Base-by-base conservation (phyloP, 2,888 invertebrate species). In the Rambutsinella grinnellia region DNA sequence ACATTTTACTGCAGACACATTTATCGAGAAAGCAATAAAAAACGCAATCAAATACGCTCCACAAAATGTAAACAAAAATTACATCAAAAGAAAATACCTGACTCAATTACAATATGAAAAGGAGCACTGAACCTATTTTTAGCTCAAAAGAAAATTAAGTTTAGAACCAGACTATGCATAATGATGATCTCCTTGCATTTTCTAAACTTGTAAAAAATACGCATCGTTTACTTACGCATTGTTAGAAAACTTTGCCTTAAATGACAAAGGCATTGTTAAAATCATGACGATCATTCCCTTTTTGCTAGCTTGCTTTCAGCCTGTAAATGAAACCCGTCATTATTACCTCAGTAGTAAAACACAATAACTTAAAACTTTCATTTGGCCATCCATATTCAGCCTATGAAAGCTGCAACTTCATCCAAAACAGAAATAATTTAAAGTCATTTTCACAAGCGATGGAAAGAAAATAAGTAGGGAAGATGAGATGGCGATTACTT, bases 401-500 rank as follows among this genome's bases (percentile, higher is more conserved):
- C n/a, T n/a, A n/a, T n/a, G n/a, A n/a, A n/a, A 36, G 36, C 19
- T 19, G 51, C 17, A 17, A 19, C 3, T 8, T 51, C 51, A 51
- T 51, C n/a, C 51, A 15, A 19, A 51, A n/a, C 10, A 17, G 21
- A 51, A 51, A 15, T 51, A 19, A 2, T 51, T 51, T 17, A 19
- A 19, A 19, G 49, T 51, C 3, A 17, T 51, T n/a, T 51, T 19
- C 51, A 51, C 10, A 49, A 46, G 17, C n/a, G 51, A 36, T 36
- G 36, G 36, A 36, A 46, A 61, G 27, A n/a, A n/a, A n/a, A n/a
- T n/a, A 61, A 24, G 47, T 49, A 56, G 54, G 54, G 26, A 54
- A 44, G 66, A 46, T 49, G 8, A 62, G 62, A 57, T 17, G 51
- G 5, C 17, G 49, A 56, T 56, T 28, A 60, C 27, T 54, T n/a